Conservation (phyloP, 2,797 vertebrate species). For the Thunnus albacares region DNA sequence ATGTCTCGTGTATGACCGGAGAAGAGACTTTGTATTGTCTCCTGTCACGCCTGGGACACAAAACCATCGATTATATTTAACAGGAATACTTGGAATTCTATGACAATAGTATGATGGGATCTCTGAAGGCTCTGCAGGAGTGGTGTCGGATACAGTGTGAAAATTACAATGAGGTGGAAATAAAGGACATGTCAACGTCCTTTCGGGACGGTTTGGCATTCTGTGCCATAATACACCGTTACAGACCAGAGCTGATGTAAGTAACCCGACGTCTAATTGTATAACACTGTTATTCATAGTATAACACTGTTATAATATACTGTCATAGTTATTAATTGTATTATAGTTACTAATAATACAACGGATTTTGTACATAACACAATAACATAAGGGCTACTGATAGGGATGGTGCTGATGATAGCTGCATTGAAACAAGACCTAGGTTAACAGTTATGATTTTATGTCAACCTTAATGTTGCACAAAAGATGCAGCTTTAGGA, state of each 20-base stretch:
- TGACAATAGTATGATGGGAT: conserved; percentile 85
- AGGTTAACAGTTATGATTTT: neutral
- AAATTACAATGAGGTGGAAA: conserved; percentile 90
- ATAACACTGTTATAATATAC: neutral
- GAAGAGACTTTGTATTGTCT: conserved; percentile 9
- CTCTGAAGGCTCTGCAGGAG: conserved; percentile 93
- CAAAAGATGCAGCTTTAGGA: no score
- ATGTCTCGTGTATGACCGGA: conserved; percentile 39
- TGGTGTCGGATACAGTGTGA: conserved; percentile 95
- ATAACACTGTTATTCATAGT: neutral
- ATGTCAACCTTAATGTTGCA: no score
- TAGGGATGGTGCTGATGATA: neutral
- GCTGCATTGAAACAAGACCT: neutral
- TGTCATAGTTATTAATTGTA: neutral
- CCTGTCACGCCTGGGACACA: conserved; percentile 12
- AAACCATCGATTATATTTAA: conserved; percentile 1
- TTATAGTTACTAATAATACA: no score
- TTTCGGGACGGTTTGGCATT: conserved; percentile 97
- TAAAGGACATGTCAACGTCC: conserved; percentile 93
- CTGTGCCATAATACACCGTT: conserved; percentile 95
- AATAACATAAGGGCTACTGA: neutral
- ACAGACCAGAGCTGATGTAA: conserved; percentile 96
- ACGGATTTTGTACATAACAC: neutral
- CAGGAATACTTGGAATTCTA: neutral
- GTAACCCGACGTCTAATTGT: conserved; percentile 63